Evolutionary conservation across 2,797 vertebrate genomes (phyloP).

Genomic region (Neosilurus hyrtlii): DNA sequence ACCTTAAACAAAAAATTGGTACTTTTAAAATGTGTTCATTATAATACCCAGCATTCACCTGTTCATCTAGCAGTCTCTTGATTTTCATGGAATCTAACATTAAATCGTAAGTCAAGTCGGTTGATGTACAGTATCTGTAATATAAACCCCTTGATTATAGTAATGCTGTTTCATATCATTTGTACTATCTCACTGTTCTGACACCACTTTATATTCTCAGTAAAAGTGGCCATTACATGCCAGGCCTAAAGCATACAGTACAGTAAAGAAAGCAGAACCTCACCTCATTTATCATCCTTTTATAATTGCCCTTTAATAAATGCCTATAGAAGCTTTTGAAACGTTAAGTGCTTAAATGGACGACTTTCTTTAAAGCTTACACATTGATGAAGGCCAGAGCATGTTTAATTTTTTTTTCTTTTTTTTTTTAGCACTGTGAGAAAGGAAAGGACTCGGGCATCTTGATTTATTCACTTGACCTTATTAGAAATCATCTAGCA

Average conservation of each 20-base stretch:
- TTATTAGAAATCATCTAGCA: constrained; percentile 38
- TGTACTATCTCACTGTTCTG: background rate
- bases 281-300: constrained; percentile 49
- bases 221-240: constrained; percentile 2
- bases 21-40: too few relatives aligned
- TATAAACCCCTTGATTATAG: background rate
- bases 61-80: background rate
- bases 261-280: constrained; percentile 21
- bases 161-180: background rate
- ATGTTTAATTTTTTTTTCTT: background rate
- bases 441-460: constrained; percentile 26
- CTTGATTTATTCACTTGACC: constrained; percentile 50
- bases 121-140: background rate
- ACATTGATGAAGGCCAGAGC: constrained; percentile 14
- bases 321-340: constrained; percentile 39
- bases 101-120: too few relatives aligned
- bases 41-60: too few relatives aligned
- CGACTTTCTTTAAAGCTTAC: constrained; percentile 33
- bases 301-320: constrained; percentile 45
- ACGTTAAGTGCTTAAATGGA: constrained; percentile 45
- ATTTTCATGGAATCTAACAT: background rate
- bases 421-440: constrained; percentile 11
- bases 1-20: background rate
- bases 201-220: background rate
- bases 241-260: constrained; percentile 11